Evolutionary conservation across 2,113 vertebrate genomes (phyloP), one percentile per base, ranked within the genome.

Genomic region (Hyaena hyaena): DNA sequence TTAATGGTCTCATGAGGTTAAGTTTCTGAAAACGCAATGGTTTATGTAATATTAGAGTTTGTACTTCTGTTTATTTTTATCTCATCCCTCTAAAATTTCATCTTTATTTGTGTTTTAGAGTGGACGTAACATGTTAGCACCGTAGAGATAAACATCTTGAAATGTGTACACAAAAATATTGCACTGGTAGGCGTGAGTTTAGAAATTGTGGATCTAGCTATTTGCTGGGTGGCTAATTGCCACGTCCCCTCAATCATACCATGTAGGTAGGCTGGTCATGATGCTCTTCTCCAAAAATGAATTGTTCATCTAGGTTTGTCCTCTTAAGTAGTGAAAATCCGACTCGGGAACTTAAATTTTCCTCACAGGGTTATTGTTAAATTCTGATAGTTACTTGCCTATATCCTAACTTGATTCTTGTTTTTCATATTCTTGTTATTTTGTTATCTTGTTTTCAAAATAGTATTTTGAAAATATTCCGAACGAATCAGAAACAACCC

Each of bases 391-490:
- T 95, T 65, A 76, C 53, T 89, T 86, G 93, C 45, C 11, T 84
- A 10, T 93, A 17, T 74, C 81, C 6, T 79, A 73, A 93, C 48
- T 95, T 93, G 73, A 73, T 91, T 93, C 21, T 95, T 90, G 15
- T 80, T 87, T 93, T 95, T 81, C 45, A 94, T 63, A 80, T 39
- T 39, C 39, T 39, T 39, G 39, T 39, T 39, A 39, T 39, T 39
- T 39, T 39, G 39, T 39, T 39, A 39, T 39, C 39, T 39, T 39
- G 39, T 39, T 39, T 39, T 39, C 39, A 93, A 88, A 66, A 68
- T 80, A 66, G 53, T 68, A 73, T 81, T 97, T 74, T 85, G 61
- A 95, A 95, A 91, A 79, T 91, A 94, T 71, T 97, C 94, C 43
- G 1, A 93, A n/a, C 17, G 73, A 50, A 26, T 90, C 17, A 92